Conservation (phyloP, 2,888 invertebrate species). For the Dolomedes plantarius region DNA sequence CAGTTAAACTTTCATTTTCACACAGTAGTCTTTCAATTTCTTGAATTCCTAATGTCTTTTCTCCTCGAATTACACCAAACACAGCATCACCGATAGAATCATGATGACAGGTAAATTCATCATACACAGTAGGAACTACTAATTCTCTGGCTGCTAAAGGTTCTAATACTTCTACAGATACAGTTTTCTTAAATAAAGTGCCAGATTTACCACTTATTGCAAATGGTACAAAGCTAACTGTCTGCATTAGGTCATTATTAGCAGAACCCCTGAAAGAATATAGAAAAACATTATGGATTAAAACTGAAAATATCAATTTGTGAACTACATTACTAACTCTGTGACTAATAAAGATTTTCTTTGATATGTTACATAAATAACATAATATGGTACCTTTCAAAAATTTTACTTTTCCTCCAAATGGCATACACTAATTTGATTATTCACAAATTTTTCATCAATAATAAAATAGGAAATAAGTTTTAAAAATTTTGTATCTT, state of each 20-base stretch:
- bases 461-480: too few relatives aligned
- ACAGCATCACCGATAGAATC: slow-evolving; percentile 87
- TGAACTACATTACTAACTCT: too few relatives aligned
- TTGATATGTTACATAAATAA: too few relatives aligned
- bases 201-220: slow-evolving; percentile 80
- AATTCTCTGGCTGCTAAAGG: slow-evolving; percentile 82
- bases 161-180: slow-evolving; percentile 85
- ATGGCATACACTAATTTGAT: too few relatives aligned
- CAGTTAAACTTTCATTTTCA: slow-evolving; percentile 87
- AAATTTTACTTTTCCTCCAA: too few relatives aligned
- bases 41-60: slow-evolving; percentile 87
- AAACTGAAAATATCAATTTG: neutral
- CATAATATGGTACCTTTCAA: too few relatives aligned
- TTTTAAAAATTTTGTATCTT: too few relatives aligned
- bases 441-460: too few relatives aligned
- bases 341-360: too few relatives aligned
- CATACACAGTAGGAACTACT: slow-evolving; percentile 89
- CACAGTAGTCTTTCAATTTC: slow-evolving; percentile 91
- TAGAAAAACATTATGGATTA: neutral
- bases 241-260: slow-evolving; percentile 86
- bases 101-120: slow-evolving; percentile 87
- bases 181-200: slow-evolving; percentile 74
- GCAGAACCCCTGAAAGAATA: slow-evolving; percentile 85
- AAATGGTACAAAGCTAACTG: slow-evolving; percentile 88
- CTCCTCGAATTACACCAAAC: slow-evolving; percentile 90